A percentile compares a stretch with the other conserved stretches of the same genome.
Evolutionary conservation across 2,113 vertebrate genomes (phyloP).

Genomic region (Brevimyrus niger): DNA sequence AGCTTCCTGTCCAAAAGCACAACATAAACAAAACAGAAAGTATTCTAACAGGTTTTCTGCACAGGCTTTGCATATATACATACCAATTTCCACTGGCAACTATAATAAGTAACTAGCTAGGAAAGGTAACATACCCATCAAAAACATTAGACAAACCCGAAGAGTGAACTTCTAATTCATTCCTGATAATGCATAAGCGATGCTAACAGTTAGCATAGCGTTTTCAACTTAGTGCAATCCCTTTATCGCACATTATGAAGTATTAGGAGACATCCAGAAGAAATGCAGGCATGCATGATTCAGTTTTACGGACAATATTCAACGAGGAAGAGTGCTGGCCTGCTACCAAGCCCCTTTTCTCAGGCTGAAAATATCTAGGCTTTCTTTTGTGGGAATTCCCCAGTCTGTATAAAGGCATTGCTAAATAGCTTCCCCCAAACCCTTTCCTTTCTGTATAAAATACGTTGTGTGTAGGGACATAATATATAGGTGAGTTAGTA

Average conservation of each 20-base stretch:
- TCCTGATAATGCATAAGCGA: background rate
- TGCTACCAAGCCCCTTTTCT: slow-evolving; percentile 48
- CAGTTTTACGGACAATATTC: slow-evolving; percentile 22
- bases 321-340: slow-evolving; percentile 41
- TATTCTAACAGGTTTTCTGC: background rate
- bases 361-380: slow-evolving; percentile 40
- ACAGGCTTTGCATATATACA: background rate
- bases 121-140: background rate
- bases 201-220: background rate
- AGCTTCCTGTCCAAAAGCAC: slow-evolving; percentile 2
- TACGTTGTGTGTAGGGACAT: slow-evolving; percentile 47
- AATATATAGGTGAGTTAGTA: slow-evolving; percentile 57
- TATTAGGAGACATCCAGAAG: background rate
- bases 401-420: slow-evolving; percentile 45
- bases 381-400: slow-evolving; percentile 66
- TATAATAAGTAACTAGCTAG: background rate
- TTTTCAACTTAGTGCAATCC: slow-evolving; percentile 11
- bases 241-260: background rate
- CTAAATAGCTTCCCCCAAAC: slow-evolving; percentile 55
- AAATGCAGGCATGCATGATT: background rate
- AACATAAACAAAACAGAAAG: background rate
- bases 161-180: background rate
- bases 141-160: background rate
- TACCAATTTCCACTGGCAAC: background rate
- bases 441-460: slow-evolving; percentile 65